phyloP scores from a whole-genome alignment of 2,113 vertebrate species.

The Halcyon senegalensis region DNA sequence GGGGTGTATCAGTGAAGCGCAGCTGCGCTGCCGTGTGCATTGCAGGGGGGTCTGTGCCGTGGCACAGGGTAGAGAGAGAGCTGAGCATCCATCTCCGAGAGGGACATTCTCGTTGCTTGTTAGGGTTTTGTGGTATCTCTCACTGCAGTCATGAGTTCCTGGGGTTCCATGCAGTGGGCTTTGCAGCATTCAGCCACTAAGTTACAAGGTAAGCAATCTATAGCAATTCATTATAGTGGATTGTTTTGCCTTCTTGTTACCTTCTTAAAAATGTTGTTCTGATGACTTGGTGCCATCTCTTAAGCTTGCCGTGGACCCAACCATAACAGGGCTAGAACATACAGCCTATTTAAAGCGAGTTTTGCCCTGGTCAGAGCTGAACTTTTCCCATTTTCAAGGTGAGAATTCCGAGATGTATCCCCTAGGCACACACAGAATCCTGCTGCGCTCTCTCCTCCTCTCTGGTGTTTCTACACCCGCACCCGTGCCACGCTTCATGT shows the following conservation, averaged over 20 bases:
- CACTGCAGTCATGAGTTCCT: too few relatives aligned
- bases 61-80: neutral
- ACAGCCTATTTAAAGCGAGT: neutral
- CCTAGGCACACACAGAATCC: neutral
- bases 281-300: neutral
- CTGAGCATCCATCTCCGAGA: neutral
- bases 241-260: neutral
- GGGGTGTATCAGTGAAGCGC: neutral
- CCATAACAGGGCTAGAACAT: neutral
- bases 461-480: accelerated
- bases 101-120: neutral
- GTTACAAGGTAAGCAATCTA: neutral
- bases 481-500: accelerated
- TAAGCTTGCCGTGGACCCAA: neutral
- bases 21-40: neutral
- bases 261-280: neutral
- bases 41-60: neutral
- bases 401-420: neutral
- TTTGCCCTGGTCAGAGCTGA: neutral
- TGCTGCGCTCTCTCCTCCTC: neutral
- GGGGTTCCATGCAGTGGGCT: neutral
- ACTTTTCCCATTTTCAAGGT: neutral
- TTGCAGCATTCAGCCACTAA: neutral
- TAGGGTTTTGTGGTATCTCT: neutral
- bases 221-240: neutral